A percentile compares a stretch with the other conserved stretches of the same genome.
Evolutionary conservation across 2,113 vertebrate species (phyloP).

Genomic region (Ophthalmolycus amberensis): DNA sequence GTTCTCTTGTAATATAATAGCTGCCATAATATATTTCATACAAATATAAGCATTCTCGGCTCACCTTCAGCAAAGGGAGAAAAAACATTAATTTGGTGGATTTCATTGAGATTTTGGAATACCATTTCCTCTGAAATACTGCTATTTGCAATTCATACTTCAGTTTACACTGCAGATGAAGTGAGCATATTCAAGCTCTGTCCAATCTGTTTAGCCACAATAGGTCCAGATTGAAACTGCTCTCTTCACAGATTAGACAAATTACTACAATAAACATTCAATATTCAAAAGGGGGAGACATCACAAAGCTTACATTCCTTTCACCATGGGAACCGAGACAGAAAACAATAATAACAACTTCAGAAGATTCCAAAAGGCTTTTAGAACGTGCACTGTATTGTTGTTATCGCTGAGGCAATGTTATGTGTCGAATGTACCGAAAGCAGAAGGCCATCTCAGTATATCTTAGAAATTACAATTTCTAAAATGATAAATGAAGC

Average conservation of each 20-base stretch:
- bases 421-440: not conserved
- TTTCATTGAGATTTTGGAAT: not conserved
- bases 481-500: not conserved
- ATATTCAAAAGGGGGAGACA: not conserved
- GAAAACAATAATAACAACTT: not conserved
- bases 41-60: not conserved
- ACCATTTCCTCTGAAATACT: not conserved
- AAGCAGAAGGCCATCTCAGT: not conserved
- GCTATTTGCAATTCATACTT: not conserved
- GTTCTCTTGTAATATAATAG: slow-evolving; percentile 19
- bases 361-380: too few species aligned
- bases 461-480: not conserved
- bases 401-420: not conserved
- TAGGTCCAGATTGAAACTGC: not conserved
- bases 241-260: not conserved
- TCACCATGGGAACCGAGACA: not conserved
- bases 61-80: not conserved
- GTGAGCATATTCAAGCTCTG: not conserved
- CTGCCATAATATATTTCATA: not conserved
- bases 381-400: not conserved
- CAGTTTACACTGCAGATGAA: not conserved
- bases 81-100: not conserved
- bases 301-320: not conserved
- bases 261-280: not conserved
- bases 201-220: not conserved